These are phyloP conservation scores for Panzeria rudis DNA, from an alignment of 2,888 invertebrate species.

Conservation along the genomic window DNA sequence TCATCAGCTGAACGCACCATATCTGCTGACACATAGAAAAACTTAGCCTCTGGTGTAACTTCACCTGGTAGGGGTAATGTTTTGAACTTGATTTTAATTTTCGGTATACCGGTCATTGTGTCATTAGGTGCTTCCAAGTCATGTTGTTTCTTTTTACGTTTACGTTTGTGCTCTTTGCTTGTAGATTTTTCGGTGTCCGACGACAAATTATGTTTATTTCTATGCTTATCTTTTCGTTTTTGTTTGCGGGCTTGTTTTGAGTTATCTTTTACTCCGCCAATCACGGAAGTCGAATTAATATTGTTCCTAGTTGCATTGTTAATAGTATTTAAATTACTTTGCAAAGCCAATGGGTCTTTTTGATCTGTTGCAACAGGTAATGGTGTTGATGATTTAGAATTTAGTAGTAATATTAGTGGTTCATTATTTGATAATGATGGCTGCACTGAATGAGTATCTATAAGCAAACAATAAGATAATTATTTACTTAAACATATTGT, in stretches of 20 bases:
- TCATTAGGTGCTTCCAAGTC: constrained; percentile 84
- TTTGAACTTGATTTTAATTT: constrained; percentile 90
- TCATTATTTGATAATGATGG: constrained; percentile 70
- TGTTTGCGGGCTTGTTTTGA: constrained; percentile 85
- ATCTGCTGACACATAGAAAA: constrained; percentile 90
- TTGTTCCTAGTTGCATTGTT: constrained; percentile 52
- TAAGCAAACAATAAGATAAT: constrained; percentile 25
- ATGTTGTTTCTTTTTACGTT: constrained; percentile 91
- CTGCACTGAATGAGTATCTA: constrained; percentile 61
- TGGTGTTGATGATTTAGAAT: constrained; percentile 66
- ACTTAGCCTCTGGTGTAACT: constrained; percentile 91
- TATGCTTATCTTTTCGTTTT: constrained; percentile 90
- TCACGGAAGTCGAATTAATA: constrained; percentile 73
- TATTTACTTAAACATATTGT: neutral
- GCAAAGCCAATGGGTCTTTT: constrained; percentile 72
- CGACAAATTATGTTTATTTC: constrained; percentile 86
- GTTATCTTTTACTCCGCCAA: constrained; percentile 76
- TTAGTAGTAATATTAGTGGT: constrained; percentile 67
- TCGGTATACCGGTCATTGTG: constrained; percentile 86
- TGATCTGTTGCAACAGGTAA: constrained; percentile 66
- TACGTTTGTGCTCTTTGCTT: constrained; percentile 91
- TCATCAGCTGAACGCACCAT: constrained; percentile 82
- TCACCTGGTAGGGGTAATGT: constrained; percentile 84
- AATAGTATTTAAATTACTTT: constrained; percentile 61
- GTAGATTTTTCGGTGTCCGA: constrained; percentile 86